Evolutionary conservation across 2,113 vertebrate genomes (phyloP).

Genomic region (Datnioides undecimradiatus): DNA sequence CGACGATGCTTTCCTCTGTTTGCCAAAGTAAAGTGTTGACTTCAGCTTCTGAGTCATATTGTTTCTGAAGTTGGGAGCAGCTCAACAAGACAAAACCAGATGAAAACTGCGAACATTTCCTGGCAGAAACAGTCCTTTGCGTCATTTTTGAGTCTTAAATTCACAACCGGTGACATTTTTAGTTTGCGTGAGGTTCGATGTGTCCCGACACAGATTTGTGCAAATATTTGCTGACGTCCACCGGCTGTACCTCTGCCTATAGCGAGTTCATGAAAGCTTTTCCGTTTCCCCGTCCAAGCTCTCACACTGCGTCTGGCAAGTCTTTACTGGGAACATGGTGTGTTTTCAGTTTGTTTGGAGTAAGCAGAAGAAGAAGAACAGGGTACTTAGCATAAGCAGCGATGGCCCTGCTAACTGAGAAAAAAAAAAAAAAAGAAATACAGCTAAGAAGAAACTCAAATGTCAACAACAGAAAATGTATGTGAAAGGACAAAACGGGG

Average conservation of each 20-base stretch:
- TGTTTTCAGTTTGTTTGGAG: slow-evolving; percentile 45
- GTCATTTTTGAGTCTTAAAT: background rate
- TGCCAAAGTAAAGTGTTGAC: too few species aligned
- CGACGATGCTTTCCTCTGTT: too few species aligned
- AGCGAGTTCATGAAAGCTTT: slow-evolving; percentile 11
- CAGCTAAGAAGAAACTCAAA: slow-evolving; percentile 26
- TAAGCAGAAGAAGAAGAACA: slow-evolving; percentile 25
- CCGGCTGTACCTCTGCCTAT: background rate
- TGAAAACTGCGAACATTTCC: background rate
- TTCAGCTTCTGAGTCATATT: too few species aligned
- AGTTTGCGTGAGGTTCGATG: background rate
- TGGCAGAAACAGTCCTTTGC: background rate
- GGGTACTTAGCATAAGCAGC: background rate
- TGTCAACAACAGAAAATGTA: slow-evolving; percentile 32
- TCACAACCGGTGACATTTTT: background rate
- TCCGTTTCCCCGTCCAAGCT: background rate
- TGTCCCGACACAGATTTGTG: slow-evolving; percentile 1
- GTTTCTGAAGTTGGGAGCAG: too few species aligned
- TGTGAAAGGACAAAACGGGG: slow-evolving; percentile 37
- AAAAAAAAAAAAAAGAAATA: too few species aligned
- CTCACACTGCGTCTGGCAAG: slow-evolving; percentile 8
- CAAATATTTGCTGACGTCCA: slow-evolving; percentile 9
- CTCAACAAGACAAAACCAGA: too few species aligned
- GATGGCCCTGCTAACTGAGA: background rate
- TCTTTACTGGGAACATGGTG: slow-evolving; percentile 1